Base-by-base conservation (phyloP, 1,140 invertebrate genomes). In the Leptopilina clavipes region DNA sequence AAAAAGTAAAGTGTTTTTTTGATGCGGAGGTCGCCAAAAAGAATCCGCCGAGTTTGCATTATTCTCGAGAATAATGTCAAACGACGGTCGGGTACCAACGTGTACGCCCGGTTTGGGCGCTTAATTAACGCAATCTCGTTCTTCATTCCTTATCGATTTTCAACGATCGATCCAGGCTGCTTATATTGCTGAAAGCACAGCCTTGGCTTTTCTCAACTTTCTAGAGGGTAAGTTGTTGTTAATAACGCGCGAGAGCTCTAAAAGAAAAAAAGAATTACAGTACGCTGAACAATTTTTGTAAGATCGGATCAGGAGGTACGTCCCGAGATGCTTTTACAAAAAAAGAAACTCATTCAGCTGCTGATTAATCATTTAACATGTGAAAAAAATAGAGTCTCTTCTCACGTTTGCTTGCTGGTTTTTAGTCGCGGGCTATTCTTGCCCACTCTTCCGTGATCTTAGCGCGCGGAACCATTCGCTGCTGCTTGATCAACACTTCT, bases 391-490 rank as follows among this genome's bases (percentile, higher is more conserved):
- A 71, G 80, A 77, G 72, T 86, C 78, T 84, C 76, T 85, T 87
- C 86, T 86, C 83, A 84, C 83, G 81, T 88, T 89, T 89, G 86
- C 87, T 91, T 90, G 81, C 88, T 89, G 89, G 85, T 83, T 81
- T n/a, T 83, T 85, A 75, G 81, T 82, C 82, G 81, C 80, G 79
- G 72, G 79, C 76, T 83, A 72, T 74, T 43, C 52, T 71, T 72
- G 73, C 75, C 79, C 83, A 78, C 44, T 70, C 54, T 54, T 22
- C 74, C 74, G 70, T 52, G 78, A 80, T 76, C 78, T 83, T 79
- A 82, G 85, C 82, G 72, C 74, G 85, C 85, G 88, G 88, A 90
- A 89, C 85, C 65, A 48, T 89, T 87, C 86, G 85, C 76, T 81
- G 79, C 73, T 79, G 81, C 78, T 81, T 75, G 76, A 76, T 84